Evolutionary conservation across 2,113 vertebrate genomes (phyloP).

Genomic region (Brachirus orientalis): DNA sequence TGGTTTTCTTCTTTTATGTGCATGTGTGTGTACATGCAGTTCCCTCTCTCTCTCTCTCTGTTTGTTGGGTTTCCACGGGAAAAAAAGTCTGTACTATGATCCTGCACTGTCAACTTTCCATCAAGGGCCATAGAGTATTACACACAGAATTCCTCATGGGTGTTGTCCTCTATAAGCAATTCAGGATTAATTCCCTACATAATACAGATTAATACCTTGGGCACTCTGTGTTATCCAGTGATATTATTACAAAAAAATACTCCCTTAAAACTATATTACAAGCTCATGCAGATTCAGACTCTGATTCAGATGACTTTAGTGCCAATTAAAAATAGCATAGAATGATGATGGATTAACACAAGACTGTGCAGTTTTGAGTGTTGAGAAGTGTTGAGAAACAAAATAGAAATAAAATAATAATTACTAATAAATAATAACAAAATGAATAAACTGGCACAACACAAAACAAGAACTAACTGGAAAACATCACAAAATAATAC

Average conservation of each 20-base stretch:
- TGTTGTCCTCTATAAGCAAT: slow-evolving; percentile 25
- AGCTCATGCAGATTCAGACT: too few relatives aligned
- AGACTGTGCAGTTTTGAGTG: slow-evolving; percentile 26
- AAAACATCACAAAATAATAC: too few relatives aligned
- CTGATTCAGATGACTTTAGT: too few relatives aligned
- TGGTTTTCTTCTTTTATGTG: neutral
- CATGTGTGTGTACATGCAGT: neutral
- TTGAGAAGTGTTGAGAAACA: too few relatives aligned
- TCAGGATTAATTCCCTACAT: slow-evolving; percentile 45
- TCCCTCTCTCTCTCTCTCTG: slow-evolving; percentile 10
- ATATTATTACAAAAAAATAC: too few relatives aligned
- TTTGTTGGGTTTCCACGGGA: slow-evolving; percentile 15
- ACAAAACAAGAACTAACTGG: too few relatives aligned
- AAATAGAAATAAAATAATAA: too few relatives aligned
- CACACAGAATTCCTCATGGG: too few relatives aligned
- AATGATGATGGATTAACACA: slow-evolving; percentile 35
- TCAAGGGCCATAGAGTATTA: neutral
- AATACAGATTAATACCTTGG: slow-evolving; percentile 35
- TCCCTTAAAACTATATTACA: too few relatives aligned
- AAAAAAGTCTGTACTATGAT: slow-evolving; percentile 24
- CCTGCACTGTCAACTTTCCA: slow-evolving; percentile 15
- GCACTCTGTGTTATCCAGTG: neutral
- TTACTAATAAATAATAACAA: too few relatives aligned
- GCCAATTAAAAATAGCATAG: too few relatives aligned
- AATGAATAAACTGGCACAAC: too few relatives aligned